These are phyloP conservation scores for Poeciliopsis turneri DNA, from an alignment of 2,797 vertebrate genomes.

Conservation along the genomic window DNA sequence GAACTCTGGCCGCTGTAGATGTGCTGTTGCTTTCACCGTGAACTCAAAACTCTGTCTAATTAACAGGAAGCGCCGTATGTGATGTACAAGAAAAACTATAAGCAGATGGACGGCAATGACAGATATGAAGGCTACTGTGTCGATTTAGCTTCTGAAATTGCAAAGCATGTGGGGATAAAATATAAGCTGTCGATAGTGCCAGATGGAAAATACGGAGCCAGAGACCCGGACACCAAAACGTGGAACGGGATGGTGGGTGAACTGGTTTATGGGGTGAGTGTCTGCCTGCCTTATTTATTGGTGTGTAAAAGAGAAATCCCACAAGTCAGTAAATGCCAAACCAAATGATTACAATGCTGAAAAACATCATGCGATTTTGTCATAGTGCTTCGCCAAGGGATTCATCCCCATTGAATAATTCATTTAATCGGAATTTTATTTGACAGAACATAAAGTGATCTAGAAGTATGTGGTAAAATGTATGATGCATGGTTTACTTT, in stretches of 20 bases:
- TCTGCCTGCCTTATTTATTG: slow-evolving; percentile 12
- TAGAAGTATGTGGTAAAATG: not conserved
- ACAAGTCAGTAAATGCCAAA: slow-evolving; percentile 16
- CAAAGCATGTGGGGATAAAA: slow-evolving; percentile 97
- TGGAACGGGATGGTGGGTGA: slow-evolving; percentile 99
- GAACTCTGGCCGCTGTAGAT: slow-evolving; percentile 51
- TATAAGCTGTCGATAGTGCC: slow-evolving; percentile 96
- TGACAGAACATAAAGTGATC: not conserved
- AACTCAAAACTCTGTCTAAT: slow-evolving; percentile 79
- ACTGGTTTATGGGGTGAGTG: slow-evolving; percentile 98
- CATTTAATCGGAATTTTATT: not conserved
- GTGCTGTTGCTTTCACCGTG: slow-evolving; percentile 38
- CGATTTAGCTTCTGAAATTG: slow-evolving; percentile 99
- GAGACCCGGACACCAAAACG: slow-evolving; percentile 97
- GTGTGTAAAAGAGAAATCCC: not conserved
- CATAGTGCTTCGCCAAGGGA: not conserved
- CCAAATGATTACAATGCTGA: not conserved
- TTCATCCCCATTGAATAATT: not conserved
- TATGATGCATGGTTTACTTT: not conserved
- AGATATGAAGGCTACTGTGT: slow-evolving; percentile 99
- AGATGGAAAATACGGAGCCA: slow-evolving; percentile 98
- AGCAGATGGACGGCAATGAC: slow-evolving; percentile 97
- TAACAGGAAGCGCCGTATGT: slow-evolving; percentile 99
- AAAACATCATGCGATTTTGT: not conserved
- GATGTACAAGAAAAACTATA: slow-evolving; percentile 99